phyloP scores from a whole-genome alignment of 2,888 invertebrate genomes.

The Papilio gigon region DNA sequence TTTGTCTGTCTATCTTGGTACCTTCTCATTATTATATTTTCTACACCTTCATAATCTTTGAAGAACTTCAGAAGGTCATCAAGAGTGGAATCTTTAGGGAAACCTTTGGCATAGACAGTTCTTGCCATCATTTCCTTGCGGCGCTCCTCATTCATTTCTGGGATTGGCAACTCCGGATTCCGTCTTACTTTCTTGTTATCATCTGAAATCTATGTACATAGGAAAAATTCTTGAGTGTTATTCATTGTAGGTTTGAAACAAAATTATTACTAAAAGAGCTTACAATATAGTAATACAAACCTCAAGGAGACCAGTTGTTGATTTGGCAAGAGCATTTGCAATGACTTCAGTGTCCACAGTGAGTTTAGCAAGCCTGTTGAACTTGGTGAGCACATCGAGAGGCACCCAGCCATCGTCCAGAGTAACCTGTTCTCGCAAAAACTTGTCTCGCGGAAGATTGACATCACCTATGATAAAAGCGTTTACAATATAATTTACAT shows the following conservation, averaged over 20 bases:
- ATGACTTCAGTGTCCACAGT: constrained; percentile 87
- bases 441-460: constrained; percentile 96
- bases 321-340: constrained; percentile 87
- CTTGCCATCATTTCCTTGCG: constrained; percentile 88
- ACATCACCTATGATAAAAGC: constrained; percentile 87
- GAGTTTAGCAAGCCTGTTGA: constrained; percentile 91
- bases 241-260: constrained; percentile 43
- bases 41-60: constrained; percentile 85
- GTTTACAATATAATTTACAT: not conserved
- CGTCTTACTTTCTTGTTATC: constrained; percentile 88
- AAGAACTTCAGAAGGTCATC: constrained; percentile 89
- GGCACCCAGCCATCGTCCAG: constrained; percentile 96
- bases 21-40: constrained; percentile 85
- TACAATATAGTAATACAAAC: constrained; percentile 63
- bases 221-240: constrained; percentile 29
- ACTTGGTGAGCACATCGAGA: constrained; percentile 90
- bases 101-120: constrained; percentile 94
- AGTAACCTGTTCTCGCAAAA: constrained; percentile 92
- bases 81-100: constrained; percentile 86
- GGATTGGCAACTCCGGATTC: constrained; percentile 87
- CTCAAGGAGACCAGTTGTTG: constrained; percentile 87
- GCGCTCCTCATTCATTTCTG: constrained; percentile 92
- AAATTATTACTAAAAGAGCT: constrained; percentile 61
- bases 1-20: constrained; percentile 85
- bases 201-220: constrained; percentile 81